These are phyloP conservation scores for Plebejus argus DNA, from an alignment of 2,888 invertebrate genomes.

Conservation along the genomic window DNA sequence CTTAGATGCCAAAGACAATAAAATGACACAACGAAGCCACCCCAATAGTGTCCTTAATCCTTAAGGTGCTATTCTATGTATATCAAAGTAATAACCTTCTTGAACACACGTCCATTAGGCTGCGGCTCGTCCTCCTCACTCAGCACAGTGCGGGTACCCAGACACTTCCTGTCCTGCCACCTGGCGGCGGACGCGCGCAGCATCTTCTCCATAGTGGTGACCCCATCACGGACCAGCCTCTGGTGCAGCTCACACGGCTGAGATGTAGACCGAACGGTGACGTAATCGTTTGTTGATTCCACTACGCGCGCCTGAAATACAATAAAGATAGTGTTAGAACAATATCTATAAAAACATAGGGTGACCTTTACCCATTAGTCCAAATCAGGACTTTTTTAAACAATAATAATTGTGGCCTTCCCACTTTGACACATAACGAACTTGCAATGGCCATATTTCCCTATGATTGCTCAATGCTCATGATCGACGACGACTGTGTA, in stretches of 20 bases:
- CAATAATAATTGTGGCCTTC: too few relatives aligned
- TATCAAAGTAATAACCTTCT: constrained; percentile 84
- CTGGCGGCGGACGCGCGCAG: constrained; percentile 88
- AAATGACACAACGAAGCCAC: too few relatives aligned
- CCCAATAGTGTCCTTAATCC: too few relatives aligned
- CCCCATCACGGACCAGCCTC: constrained; percentile 86
- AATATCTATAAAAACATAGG: not conserved
- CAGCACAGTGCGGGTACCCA: constrained; percentile 94
- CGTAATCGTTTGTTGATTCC: constrained; percentile 82
- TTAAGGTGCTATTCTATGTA: too few relatives aligned
- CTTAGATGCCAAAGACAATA: not conserved
- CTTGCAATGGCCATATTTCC: too few relatives aligned
- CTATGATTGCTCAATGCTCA: too few relatives aligned
- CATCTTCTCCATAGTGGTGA: constrained; percentile 91
- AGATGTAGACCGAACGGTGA: constrained; percentile 88
- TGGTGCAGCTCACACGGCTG: constrained; percentile 86
- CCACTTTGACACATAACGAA: too few relatives aligned
- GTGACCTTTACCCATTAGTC: not conserved
- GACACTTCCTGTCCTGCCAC: constrained; percentile 87
- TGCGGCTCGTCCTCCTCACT: constrained; percentile 97
- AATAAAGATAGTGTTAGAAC: not conserved
- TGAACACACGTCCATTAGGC: constrained; percentile 96
- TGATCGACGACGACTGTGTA: too few relatives aligned
- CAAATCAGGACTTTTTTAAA: too few relatives aligned
- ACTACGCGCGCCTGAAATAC: constrained; percentile 85